These are phyloP conservation scores for Euzophera pinguis DNA, from an alignment of 2,888 invertebrate genomes.

Conservation along the genomic window DNA sequence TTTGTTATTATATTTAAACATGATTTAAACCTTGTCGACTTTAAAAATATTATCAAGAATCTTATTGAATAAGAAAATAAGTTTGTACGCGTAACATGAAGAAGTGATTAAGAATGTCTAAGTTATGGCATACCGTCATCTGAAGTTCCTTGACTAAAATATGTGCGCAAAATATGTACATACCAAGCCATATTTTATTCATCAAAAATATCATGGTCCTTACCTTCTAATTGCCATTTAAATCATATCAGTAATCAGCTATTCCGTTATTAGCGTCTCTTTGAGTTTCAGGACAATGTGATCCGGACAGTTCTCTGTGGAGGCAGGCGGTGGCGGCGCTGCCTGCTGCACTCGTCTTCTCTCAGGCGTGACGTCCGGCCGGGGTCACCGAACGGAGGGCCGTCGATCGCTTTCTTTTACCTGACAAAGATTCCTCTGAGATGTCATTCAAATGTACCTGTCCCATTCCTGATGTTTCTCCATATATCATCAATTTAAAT, in stretches of 20 bases:
- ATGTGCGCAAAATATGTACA: too few species aligned
- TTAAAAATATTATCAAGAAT: too few species aligned
- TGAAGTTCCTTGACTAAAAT: too few species aligned
- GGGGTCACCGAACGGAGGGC: slow-evolving; percentile 74
- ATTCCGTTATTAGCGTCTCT: not conserved
- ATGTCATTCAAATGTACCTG: slow-evolving; percentile 37
- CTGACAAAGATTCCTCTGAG: slow-evolving; percentile 63
- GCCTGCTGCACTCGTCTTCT: slow-evolving; percentile 65
- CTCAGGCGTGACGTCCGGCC: slow-evolving; percentile 71
- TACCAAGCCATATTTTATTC: too few species aligned
- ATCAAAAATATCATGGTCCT: too few species aligned
- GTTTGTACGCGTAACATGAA: too few species aligned
- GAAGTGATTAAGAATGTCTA: too few species aligned
- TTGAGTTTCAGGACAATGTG: not conserved
- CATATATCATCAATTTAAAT: not conserved
- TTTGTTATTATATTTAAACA: too few species aligned
- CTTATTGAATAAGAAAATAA: too few species aligned
- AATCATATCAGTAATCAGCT: not conserved
- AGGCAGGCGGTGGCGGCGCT: slow-evolving; percentile 27
- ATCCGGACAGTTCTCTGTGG: slow-evolving; percentile 15
- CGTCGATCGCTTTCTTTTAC: slow-evolving; percentile 62
- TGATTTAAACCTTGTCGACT: too few species aligned
- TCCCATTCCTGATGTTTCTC: not conserved
- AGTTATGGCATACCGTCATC: too few species aligned
- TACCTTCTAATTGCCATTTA: too few species aligned